These are phyloP conservation scores for Schlechtendalia chinensis DNA, from an alignment of 1,140 invertebrate genomes.

Conservation along the genomic window DNA sequence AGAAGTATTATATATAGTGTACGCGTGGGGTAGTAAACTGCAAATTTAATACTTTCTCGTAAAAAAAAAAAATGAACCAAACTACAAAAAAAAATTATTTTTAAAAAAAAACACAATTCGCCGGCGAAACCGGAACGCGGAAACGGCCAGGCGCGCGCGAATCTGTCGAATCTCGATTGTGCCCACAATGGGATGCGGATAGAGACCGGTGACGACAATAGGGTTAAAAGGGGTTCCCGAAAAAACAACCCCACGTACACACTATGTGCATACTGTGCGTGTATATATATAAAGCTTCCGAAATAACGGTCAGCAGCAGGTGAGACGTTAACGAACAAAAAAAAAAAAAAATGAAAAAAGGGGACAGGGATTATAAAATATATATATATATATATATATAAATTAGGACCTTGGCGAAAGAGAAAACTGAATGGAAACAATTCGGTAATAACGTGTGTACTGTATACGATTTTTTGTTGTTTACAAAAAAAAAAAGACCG, in stretches of 20 bases:
- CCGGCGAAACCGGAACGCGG: constrained; percentile 11
- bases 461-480: too few species aligned
- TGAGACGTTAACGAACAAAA: neutral
- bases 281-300: neutral
- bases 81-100: neutral
- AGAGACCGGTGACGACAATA: neutral
- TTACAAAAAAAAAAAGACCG: too few species aligned
- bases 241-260: neutral
- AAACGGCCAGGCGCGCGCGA: neutral
- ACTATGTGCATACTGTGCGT: too few species aligned
- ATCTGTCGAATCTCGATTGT: constrained; percentile 1
- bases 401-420: too few species aligned
- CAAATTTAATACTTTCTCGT: neutral
- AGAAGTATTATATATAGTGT: neutral
- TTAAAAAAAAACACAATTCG: neutral
- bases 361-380: too few species aligned
- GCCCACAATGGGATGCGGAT: constrained; percentile 9
- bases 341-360: neutral
- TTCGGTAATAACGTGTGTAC: too few species aligned
- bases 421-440: too few species aligned
- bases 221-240: constrained; percentile 14
- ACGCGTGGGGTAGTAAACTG: neutral
- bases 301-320: neutral
- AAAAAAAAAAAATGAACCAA: neutral
- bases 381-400: too few species aligned